Percentiles rank a stretch among this genome's conserved stretches.
Evolutionary conservation across 2,797 vertebrate genomes (phyloP).

Genomic region (Sebastiscus albofasciatus): DNA sequence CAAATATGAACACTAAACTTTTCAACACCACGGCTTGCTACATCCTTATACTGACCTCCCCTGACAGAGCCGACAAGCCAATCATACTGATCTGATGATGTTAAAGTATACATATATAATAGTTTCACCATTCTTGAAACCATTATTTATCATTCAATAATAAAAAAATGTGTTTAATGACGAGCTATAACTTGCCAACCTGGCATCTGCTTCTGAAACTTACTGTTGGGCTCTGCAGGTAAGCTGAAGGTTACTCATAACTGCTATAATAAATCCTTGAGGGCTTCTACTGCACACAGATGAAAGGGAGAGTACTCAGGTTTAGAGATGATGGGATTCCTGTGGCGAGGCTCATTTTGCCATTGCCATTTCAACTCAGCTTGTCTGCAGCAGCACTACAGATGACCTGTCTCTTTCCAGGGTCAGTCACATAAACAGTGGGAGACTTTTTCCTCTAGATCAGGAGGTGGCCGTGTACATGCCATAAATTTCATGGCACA

Average conservation of each 20-base stretch:
- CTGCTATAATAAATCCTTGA: constrained; percentile 53
- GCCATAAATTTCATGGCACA: constrained; percentile 34
- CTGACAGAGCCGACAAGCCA: background rate
- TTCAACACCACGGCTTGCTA: background rate
- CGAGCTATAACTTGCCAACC: background rate
- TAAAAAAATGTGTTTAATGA: background rate
- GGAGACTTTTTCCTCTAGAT: constrained; percentile 22
- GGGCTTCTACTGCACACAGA: constrained; percentile 35
- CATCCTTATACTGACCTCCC: background rate
- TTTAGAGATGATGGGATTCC: constrained; percentile 55
- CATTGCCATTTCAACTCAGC: constrained; percentile 40
- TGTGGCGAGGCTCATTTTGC: constrained; percentile 41
- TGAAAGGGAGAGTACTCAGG: constrained; percentile 42
- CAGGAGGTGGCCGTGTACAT: constrained; percentile 12
- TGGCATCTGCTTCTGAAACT: constrained; percentile 21
- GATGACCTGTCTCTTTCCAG: constrained; percentile 59
- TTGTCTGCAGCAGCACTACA: constrained; percentile 25
- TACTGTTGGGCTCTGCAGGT: constrained; percentile 23
- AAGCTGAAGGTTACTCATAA: constrained; percentile 62
- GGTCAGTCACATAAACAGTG: constrained; percentile 59
- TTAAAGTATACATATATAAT: background rate
- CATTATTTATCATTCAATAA: background rate
- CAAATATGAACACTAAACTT: background rate
- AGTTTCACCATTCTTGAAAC: background rate
- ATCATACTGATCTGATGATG: background rate